These are phyloP conservation scores for Aspidiotus rigidus DNA, from an alignment of 2,888 invertebrate genomes.

Conservation along the genomic window DNA sequence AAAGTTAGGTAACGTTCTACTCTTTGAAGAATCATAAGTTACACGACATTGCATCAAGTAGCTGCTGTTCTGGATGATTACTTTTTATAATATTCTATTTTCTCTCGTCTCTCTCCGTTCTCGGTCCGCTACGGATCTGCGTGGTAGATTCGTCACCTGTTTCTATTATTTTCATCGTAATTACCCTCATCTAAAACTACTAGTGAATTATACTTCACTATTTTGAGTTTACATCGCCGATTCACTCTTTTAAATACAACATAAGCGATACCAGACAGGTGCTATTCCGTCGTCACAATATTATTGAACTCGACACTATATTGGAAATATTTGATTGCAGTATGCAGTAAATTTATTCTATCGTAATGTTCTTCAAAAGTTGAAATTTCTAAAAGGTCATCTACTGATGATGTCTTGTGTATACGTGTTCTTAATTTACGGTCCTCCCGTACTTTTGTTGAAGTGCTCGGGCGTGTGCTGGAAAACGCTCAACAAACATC, in stretches of 20 bases:
- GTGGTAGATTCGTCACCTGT: constrained; percentile 19
- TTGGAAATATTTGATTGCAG: too few species aligned
- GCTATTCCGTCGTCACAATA: neutral
- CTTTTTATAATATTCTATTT: neutral
- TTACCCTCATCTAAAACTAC: constrained; percentile 25
- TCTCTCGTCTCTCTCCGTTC: too few species aligned
- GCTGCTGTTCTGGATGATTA: neutral
- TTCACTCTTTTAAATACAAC: too few species aligned
- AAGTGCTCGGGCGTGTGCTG: too few species aligned
- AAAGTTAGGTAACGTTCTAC: too few species aligned
- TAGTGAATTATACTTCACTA: neutral
- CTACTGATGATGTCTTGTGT: too few species aligned
- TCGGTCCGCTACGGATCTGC: neutral
- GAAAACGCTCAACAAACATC: too few species aligned
- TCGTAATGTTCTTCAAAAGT: too few species aligned
- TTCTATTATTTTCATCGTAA: constrained; percentile 23
- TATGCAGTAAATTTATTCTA: too few species aligned
- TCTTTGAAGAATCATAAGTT: neutral
- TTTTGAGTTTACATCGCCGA: neutral
- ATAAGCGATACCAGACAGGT: neutral
- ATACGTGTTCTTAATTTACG: too few species aligned
- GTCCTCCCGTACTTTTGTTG: too few species aligned
- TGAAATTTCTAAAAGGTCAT: too few species aligned
- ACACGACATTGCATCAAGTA: neutral
- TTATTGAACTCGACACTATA: neutral